A percentile compares a stretch with the other conserved stretches of the same genome.
These are phyloP conservation scores for Euphydryas editha DNA, from an alignment of 2,888 invertebrate species.

Conservation along the genomic window DNA sequence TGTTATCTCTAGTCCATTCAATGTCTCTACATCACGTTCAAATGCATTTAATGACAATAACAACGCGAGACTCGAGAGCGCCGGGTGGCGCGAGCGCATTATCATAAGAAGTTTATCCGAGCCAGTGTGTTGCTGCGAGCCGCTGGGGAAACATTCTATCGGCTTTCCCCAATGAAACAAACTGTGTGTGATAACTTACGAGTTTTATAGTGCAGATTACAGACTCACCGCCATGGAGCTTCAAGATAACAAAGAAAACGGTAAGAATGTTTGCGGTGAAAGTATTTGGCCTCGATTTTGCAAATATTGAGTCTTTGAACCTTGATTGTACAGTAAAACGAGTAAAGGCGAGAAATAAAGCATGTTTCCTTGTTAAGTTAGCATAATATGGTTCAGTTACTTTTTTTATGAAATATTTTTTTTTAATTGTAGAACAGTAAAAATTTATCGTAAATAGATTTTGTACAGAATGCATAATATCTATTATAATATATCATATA, in stretches of 20 bases:
- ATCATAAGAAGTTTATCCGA: constrained; percentile 25
- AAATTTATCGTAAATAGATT: background rate
- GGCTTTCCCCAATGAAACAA: constrained; percentile 32
- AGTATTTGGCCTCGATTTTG: constrained; percentile 50
- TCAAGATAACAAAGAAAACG: constrained; percentile 52
- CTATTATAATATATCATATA: too few species aligned
- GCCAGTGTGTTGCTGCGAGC: constrained; percentile 51
- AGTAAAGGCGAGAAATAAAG: constrained; percentile 18
- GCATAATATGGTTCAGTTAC: background rate
- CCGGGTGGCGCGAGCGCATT: constrained; percentile 49
- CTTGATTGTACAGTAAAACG: constrained; percentile 26
- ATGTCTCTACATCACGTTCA: constrained; percentile 38
- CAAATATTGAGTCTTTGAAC: constrained; percentile 27
- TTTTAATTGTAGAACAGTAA: background rate
- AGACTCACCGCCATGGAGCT: constrained; percentile 54
- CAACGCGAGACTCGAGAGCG: constrained; percentile 44
- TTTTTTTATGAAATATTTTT: background rate
- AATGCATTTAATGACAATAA: constrained; percentile 41
- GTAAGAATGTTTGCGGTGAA: constrained; percentile 55
- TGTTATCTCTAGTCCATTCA: constrained; percentile 20
- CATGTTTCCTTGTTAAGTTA: background rate
- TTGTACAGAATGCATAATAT: background rate
- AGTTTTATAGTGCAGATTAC: constrained; percentile 39
- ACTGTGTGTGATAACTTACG: constrained; percentile 39
- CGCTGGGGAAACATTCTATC: constrained; percentile 41